Evolutionary conservation across 1,140 invertebrate species (phyloP).

Genomic region (Pseudobourletiella spinata): DNA sequence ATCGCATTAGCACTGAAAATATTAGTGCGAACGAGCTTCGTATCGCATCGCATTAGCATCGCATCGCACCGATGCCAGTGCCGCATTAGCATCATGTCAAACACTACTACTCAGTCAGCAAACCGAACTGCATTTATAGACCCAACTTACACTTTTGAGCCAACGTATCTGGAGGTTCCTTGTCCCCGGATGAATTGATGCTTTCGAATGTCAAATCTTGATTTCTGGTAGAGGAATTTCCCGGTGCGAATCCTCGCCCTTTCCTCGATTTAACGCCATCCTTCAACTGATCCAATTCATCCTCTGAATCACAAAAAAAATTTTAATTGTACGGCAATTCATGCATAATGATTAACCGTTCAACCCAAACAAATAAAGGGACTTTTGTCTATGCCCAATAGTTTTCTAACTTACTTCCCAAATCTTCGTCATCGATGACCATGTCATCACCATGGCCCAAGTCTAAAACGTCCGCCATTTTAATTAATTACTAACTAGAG

Average conservation of each 20-base stretch:
- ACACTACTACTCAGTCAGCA: neutral
- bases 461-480: conserved; percentile 34
- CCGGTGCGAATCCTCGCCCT: conserved; percentile 26
- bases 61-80: too few relatives aligned
- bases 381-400: neutral
- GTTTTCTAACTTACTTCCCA: conserved; percentile 22
- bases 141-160: conserved; percentile 29
- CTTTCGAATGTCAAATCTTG: conserved; percentile 25
- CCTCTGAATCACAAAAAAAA: conserved; percentile 3
- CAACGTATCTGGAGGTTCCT: conserved; percentile 14
- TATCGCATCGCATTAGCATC: too few relatives aligned
- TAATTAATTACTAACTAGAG: too few relatives aligned
- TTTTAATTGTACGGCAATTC: too few relatives aligned
- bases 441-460: conserved; percentile 28
- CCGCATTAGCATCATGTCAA: too few relatives aligned
- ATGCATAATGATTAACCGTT: too few relatives aligned
- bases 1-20: too few relatives aligned
- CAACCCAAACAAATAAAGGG: too few relatives aligned
- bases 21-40: too few relatives aligned
- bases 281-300: conserved; percentile 19
- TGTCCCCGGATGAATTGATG: conserved; percentile 13
- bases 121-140: neutral
- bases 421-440: conserved; percentile 28
- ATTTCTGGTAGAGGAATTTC: conserved; percentile 16
- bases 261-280: conserved; percentile 25